Evolutionary conservation across 2,888 invertebrate genomes (phyloP), one percentile per base, ranked within the genome.

Genomic region (Coelopa pilipes): DNA sequence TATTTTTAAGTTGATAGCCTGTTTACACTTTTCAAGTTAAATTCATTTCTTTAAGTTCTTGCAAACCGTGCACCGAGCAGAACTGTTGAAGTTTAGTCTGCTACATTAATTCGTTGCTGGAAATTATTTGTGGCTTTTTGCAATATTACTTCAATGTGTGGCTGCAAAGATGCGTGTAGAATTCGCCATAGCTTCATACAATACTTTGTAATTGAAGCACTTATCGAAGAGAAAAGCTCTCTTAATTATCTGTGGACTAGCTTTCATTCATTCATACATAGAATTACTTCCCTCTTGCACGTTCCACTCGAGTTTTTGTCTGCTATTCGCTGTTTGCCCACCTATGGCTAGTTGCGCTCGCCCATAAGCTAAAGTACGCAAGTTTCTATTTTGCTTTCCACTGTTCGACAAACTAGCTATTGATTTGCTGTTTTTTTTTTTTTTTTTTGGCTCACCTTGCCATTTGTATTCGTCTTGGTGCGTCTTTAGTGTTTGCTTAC

Each of bases 401-500:
- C 7, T 65, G n/a, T 10, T 47, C 19, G 19, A 47, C 47, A 65
- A 45, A 46, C 13, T n/a, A 47, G n/a, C 47, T 4, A 46, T 65
- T 47, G 46, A 65, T 65, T 65, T 45, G 19, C 19, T 46, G 65
- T 19, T 47, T 65, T 47, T 2, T 34, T 34, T 34, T 46, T 46
- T 19, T 47, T 65, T 47, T 2, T 34, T 34, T 34, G 34, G 34
- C 7, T 34, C 34, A 34, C 34, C 15, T 47, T 65, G 65, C 65
- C 47, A 47, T 47, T 65, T n/a, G 13, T 45, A 12, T 65, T n/a
- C n/a, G 45, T 12, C 65, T 19, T 49, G 47, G 46, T 49, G 17
- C 17, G 13, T 34, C 21, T 62, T 65, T 13, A 12, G n/a, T 47
- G 65, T 46, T 46, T 65, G 65, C 65, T 65, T 65, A 65, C 19